Percentiles rank a stretch among this genome's conserved stretches.
Evolutionary conservation across 1,140 invertebrate genomes (phyloP).

Genomic region (Drosophila nigromelanica): DNA sequence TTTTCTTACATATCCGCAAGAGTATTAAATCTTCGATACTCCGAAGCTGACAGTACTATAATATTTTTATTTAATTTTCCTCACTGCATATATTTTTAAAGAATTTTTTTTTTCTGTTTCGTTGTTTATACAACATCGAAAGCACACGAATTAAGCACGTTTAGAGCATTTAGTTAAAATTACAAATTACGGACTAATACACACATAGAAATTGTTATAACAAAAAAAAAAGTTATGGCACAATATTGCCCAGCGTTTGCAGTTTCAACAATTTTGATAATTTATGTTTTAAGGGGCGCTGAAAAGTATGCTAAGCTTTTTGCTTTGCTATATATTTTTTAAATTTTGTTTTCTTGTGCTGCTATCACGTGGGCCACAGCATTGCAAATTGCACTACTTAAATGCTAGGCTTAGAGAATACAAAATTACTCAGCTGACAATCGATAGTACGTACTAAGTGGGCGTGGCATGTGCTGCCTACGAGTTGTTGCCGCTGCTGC

Average conservation of each 20-base stretch:
- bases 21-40: conserved; percentile 18
- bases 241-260: conserved; percentile 2
- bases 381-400: conserved; percentile 46
- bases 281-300: conserved; percentile 12
- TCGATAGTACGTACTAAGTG: conserved; percentile 46
- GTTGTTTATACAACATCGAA: conserved; percentile 73
- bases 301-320: conserved; percentile 46
- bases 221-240: conserved; percentile 19
- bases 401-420: conserved; percentile 36
- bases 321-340: too few species aligned
- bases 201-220: conserved; percentile 44
- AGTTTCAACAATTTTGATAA: conserved; percentile 10
- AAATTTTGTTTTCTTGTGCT: not conserved
- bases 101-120: conserved; percentile 44
- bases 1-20: conserved; percentile 12
- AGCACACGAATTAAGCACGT: conserved; percentile 70
- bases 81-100: conserved; percentile 5
- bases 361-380: conserved; percentile 29
- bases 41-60: conserved; percentile 7
- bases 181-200: conserved; percentile 74
- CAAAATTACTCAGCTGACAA: conserved; percentile 49
- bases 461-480: conserved; percentile 49
- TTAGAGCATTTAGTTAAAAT: conserved; percentile 66
- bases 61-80: conserved; percentile 24
- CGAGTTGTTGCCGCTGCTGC: conserved; percentile 25